Conservation (phyloP, 2,797 vertebrate genomes). For the Lindbergichthys nudifrons region DNA sequence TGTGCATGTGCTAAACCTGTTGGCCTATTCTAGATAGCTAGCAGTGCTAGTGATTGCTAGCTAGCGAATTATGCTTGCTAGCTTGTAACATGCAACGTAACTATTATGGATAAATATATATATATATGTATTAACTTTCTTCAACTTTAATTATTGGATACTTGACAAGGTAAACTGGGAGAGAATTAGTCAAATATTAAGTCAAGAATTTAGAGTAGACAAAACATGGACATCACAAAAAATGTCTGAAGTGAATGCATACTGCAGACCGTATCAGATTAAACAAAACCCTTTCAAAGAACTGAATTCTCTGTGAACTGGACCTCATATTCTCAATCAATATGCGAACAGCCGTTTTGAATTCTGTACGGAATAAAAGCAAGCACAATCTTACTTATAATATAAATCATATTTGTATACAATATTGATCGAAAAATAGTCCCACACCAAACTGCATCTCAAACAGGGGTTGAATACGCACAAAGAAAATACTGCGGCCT, state of each 20-base stretch:
- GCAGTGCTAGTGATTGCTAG: too few relatives aligned
- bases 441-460: background rate
- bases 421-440: background rate
- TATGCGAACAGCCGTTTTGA: background rate
- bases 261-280: too few relatives aligned
- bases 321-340: background rate
- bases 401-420: background rate
- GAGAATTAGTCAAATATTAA: background rate
- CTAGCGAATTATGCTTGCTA: too few relatives aligned
- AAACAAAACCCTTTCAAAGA: too few relatives aligned
- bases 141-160: background rate
- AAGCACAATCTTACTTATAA: background rate
- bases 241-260: background rate
- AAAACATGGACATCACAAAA: background rate
- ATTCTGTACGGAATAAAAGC: conserved; percentile 8
- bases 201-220: background rate
- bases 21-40: too few relatives aligned
- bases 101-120: too few relatives aligned
- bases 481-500: background rate
- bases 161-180: too few relatives aligned
- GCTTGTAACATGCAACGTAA: too few relatives aligned
- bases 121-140: too few relatives aligned
- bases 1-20: background rate
- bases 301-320: background rate
- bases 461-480: background rate